Percentiles rank a stretch among this genome's conserved stretches.
Conservation (phyloP, 2,113 vertebrate genomes). For the Poicephalus meyeri region DNA sequence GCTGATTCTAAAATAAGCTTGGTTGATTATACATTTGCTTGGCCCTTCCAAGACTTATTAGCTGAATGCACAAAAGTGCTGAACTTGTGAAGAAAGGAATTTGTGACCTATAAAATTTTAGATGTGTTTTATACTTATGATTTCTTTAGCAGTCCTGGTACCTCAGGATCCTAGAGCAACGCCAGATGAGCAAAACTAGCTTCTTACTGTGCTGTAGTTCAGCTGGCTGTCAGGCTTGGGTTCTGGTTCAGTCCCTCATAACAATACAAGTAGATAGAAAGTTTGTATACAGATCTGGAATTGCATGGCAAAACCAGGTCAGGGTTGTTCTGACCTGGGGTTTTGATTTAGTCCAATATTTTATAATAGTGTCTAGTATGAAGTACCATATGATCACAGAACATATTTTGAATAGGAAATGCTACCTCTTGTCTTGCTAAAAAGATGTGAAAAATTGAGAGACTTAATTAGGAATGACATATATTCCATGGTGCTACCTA, state of each 20-base stretch:
- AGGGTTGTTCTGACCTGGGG: not conserved
- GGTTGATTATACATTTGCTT: constrained; percentile 51
- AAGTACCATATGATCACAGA: not conserved
- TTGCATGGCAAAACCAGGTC: not conserved
- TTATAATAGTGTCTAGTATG: not conserved
- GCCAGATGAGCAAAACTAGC: not conserved
- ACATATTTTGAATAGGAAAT: not conserved
- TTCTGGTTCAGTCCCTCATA: constrained; percentile 41
- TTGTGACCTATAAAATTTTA: not conserved
- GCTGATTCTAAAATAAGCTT: constrained; percentile 54
- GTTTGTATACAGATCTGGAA: not conserved
- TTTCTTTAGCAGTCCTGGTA: not conserved
- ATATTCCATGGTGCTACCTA: not conserved
- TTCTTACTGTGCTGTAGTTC: not conserved
- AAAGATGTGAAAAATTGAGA: not conserved
- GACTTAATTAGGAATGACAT: not conserved
- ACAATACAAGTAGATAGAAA: not conserved
- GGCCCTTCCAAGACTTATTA: constrained; percentile 1
- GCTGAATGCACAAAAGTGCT: not conserved
- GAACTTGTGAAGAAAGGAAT: not conserved
- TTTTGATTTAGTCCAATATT: not conserved
- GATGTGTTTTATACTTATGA: not conserved
- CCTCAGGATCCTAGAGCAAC: not conserved
- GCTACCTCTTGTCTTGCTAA: not conserved
- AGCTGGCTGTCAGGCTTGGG: not conserved